phyloP scores from a whole-genome alignment of 2,797 vertebrate species.

The Merluccius polli region DNA sequence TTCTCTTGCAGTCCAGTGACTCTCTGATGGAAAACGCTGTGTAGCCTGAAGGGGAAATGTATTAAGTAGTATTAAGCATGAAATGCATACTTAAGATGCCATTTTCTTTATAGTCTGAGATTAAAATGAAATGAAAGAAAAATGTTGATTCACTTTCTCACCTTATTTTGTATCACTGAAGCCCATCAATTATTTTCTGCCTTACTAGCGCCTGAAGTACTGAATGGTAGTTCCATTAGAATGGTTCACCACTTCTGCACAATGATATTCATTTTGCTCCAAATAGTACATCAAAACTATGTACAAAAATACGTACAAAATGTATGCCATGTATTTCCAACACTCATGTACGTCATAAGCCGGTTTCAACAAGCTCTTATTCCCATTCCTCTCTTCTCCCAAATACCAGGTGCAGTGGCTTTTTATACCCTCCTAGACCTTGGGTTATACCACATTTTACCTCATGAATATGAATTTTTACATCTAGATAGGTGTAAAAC shows the following conservation, averaged over 20 bases:
- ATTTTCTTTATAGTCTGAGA: background rate
- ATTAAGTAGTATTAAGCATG: background rate
- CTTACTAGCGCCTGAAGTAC: background rate
- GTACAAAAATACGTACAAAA: background rate
- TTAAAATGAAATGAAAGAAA: background rate
- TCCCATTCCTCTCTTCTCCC: background rate
- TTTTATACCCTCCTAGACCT: background rate
- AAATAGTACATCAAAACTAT: background rate
- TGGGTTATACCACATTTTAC: background rate
- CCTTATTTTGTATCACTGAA: background rate
- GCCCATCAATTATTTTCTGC: background rate
- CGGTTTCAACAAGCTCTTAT: background rate
- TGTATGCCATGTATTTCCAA: background rate
- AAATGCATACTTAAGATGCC: constrained; percentile 1
- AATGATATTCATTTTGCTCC: background rate
- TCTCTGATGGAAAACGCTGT: constrained; percentile 1
- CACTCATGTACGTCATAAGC: background rate
- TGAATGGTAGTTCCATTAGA: background rate
- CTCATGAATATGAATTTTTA: background rate
- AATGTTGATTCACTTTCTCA: background rate
- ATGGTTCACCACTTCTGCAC: background rate
- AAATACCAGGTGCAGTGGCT: background rate
- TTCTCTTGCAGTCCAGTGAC: constrained; percentile 13
- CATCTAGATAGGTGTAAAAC: too few species aligned
- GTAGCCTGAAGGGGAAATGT: background rate